phyloP scores from a whole-genome alignment of 1,140 invertebrate species.

The Scaptomyza montana region DNA sequence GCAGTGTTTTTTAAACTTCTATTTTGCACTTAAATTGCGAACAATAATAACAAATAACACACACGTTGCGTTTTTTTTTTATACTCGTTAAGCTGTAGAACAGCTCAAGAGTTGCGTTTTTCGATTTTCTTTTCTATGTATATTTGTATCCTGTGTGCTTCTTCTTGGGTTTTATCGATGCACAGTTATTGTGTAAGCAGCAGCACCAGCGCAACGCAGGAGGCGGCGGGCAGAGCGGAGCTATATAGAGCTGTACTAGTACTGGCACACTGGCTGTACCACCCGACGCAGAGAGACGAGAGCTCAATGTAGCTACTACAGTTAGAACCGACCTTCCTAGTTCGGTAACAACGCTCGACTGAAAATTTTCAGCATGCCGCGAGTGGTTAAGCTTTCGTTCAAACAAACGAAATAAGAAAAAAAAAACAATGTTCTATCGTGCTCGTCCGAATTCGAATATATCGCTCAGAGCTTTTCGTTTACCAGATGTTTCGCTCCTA shows the following conservation, averaged over 20 bases:
- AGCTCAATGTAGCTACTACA: slow-evolving; percentile 71
- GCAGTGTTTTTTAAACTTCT: slow-evolving; percentile 46
- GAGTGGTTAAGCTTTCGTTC: slow-evolving; percentile 83
- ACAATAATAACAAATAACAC: slow-evolving; percentile 70
- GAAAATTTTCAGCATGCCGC: slow-evolving; percentile 81
- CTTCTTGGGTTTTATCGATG: slow-evolving; percentile 77
- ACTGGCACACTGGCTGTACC: slow-evolving; percentile 71
- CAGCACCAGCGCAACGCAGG: slow-evolving; percentile 69
- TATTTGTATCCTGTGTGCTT: slow-evolving; percentile 73
- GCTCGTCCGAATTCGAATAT: slow-evolving; percentile 24
- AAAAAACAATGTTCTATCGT: slow-evolving; percentile 43
- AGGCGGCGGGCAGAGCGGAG: slow-evolving; percentile 68
- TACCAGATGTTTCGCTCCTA: slow-evolving; percentile 65
- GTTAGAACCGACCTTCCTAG: slow-evolving; percentile 81
- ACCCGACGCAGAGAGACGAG: slow-evolving; percentile 79
- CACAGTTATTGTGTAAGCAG: slow-evolving; percentile 81
- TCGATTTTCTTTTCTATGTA: slow-evolving; percentile 29
- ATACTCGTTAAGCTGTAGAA: slow-evolving; percentile 56
- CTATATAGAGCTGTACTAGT: slow-evolving; percentile 71
- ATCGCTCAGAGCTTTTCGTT: slow-evolving; percentile 62
- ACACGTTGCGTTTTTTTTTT: slow-evolving; percentile 54
- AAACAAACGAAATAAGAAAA: slow-evolving; percentile 27
- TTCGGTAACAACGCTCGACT: slow-evolving; percentile 83
- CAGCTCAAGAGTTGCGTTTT: slow-evolving; percentile 56
- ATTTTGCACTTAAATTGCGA: slow-evolving; percentile 58